Conservation (phyloP, 2,888 invertebrate species). For the Trissonchulus latispiculum region DNA sequence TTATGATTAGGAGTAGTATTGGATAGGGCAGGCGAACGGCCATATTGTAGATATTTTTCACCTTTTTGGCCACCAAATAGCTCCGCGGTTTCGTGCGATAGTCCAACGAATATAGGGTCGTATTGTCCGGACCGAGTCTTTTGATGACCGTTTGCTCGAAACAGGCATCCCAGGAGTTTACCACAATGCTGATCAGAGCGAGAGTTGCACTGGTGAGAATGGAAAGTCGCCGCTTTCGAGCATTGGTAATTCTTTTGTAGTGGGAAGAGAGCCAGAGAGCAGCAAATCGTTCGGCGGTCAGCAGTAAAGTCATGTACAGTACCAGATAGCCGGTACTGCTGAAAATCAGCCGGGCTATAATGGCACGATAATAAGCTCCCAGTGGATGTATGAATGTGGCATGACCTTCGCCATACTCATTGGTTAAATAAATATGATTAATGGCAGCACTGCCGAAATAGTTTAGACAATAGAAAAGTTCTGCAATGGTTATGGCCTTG, state of each 20-base stretch:
- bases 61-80: background rate
- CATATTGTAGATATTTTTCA: constrained; percentile 14
- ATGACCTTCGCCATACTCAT: background rate
- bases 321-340: background rate
- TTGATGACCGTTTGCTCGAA: constrained; percentile 1
- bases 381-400: no score
- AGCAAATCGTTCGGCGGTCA: constrained; percentile 1
- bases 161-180: constrained; percentile 14
- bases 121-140: background rate
- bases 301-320: constrained; percentile 13
- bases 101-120: background rate
- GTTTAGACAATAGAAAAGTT: constrained; percentile 5
- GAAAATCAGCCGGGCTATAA: constrained; percentile 11
- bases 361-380: background rate
- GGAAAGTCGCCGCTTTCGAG: no score
- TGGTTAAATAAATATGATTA: background rate
- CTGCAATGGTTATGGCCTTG: background rate
- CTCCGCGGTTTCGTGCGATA: background rate
- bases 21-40: constrained; percentile 3
- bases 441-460: background rate
- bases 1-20: background rate
- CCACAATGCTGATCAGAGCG: background rate
- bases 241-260: background rate
- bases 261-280: constrained; percentile 7
- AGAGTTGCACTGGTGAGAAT: background rate